Evolutionary conservation across 2,797 vertebrate genomes (phyloP).

Genomic region (Taeniopygia guttata): DNA sequence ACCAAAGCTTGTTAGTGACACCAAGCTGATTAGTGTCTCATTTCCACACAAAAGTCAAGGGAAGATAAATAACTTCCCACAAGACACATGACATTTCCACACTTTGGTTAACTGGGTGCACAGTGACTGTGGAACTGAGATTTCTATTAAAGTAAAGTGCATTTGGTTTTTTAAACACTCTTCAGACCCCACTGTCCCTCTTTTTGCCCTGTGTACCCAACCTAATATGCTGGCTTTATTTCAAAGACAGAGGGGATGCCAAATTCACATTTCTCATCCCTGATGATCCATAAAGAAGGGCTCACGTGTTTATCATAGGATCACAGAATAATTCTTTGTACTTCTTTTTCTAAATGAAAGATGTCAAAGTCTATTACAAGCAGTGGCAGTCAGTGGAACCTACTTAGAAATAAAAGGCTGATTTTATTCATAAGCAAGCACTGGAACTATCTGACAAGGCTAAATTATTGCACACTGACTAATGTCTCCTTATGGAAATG

Average conservation of each 20-base stretch:
- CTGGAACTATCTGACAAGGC: background rate
- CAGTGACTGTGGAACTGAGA: background rate
- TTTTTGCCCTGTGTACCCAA: slow-evolving; percentile 18
- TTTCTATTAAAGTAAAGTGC: background rate
- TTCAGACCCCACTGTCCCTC: background rate
- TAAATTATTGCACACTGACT: background rate
- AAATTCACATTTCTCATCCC: slow-evolving; percentile 57
- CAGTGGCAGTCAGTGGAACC: background rate
- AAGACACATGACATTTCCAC: background rate
- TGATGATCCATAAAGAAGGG: slow-evolving; percentile 37
- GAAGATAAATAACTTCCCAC: slow-evolving; percentile 45
- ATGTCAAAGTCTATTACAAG: slow-evolving; percentile 52
- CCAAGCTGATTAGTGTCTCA: slow-evolving; percentile 32
- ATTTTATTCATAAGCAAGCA: slow-evolving; percentile 23
- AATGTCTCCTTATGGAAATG: background rate
- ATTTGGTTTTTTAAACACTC: background rate
- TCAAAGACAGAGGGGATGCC: slow-evolving; percentile 22
- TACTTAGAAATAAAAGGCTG: background rate
- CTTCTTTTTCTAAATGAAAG: slow-evolving; percentile 49
- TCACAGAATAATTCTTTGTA: slow-evolving; percentile 51
- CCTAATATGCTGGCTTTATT: background rate
- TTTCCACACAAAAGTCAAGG: slow-evolving; percentile 27
- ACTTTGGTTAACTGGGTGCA: background rate
- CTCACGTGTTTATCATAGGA: slow-evolving; percentile 50
- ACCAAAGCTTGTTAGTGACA: slow-evolving; percentile 48